Evolutionary conservation across 2,797 vertebrate genomes (phyloP).

Genomic region (Onychomys arenicola): DNA sequence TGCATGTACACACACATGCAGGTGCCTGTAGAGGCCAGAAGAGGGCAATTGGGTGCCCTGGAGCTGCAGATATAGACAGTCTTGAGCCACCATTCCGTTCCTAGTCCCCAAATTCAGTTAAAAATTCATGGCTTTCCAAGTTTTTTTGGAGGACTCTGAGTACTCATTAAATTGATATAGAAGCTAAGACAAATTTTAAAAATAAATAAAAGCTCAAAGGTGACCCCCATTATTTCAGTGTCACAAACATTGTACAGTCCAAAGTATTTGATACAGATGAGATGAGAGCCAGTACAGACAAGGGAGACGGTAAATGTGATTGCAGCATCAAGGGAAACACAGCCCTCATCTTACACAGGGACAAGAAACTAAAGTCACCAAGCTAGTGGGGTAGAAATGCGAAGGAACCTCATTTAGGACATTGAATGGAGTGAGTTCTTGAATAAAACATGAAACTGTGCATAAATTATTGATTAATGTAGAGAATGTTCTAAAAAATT

Average conservation of each 20-base stretch:
- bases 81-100: background rate
- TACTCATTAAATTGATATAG: background rate
- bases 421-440: background rate
- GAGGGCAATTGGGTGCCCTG: no score
- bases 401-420: background rate
- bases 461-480: background rate
- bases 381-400: background rate
- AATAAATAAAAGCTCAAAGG: background rate
- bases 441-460: constrained; percentile 13
- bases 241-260: background rate
- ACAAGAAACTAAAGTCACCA: background rate
- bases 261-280: background rate
- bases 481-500: background rate
- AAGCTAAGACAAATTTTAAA: background rate
- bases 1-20: background rate
- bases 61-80: background rate
- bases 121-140: background rate
- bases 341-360: background rate
- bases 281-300: background rate
- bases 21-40: background rate
- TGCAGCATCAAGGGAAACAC: background rate
- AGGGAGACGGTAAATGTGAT: background rate
- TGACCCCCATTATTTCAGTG: background rate
- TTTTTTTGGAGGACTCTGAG: background rate
- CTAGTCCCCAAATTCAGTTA: background rate